Conservation (phyloP, 2,888 invertebrate species). For the Callinectes sapidus region DNA sequence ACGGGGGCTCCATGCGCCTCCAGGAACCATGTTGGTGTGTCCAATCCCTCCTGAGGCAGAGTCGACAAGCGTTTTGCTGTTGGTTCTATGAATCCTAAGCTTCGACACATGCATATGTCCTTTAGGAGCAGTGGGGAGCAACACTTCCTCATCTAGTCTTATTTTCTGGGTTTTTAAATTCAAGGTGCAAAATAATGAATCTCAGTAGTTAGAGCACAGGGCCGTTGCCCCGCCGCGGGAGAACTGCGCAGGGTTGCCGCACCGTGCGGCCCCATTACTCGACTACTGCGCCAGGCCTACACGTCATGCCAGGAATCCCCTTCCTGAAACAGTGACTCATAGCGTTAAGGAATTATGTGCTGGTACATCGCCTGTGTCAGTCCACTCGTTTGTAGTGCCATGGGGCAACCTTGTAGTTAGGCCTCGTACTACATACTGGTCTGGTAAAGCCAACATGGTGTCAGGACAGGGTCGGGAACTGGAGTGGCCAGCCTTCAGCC, state of each 20-base stretch:
- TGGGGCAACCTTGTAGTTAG: neutral
- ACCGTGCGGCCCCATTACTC: neutral
- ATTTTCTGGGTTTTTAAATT: slow-evolving; percentile 8
- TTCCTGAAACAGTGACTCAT: neutral
- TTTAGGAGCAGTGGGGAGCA: neutral
- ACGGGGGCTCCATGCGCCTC: neutral
- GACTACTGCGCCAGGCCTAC: neutral
- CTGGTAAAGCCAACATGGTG: neutral
- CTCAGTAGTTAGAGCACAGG: slow-evolving; percentile 17
- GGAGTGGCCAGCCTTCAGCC: neutral
- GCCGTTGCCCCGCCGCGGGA: neutral
- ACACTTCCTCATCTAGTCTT: slow-evolving; percentile 25
- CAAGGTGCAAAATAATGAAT: slow-evolving; percentile 42
- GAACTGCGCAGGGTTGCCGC: neutral
- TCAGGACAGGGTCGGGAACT: neutral
- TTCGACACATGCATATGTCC: neutral
- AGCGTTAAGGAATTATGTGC: neutral
- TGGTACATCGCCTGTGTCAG: neutral
- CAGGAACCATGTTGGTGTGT: neutral
- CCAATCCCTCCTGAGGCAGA: neutral
- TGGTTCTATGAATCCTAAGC: neutral
- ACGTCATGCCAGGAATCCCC: neutral
- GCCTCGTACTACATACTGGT: neutral
- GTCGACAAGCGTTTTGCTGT: neutral
- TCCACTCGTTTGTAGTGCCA: neutral